Percentiles rank a stretch among this genome's conserved stretches.
Conservation (phyloP, 2,888 invertebrate genomes). For the Lasioglossum villosulum region DNA sequence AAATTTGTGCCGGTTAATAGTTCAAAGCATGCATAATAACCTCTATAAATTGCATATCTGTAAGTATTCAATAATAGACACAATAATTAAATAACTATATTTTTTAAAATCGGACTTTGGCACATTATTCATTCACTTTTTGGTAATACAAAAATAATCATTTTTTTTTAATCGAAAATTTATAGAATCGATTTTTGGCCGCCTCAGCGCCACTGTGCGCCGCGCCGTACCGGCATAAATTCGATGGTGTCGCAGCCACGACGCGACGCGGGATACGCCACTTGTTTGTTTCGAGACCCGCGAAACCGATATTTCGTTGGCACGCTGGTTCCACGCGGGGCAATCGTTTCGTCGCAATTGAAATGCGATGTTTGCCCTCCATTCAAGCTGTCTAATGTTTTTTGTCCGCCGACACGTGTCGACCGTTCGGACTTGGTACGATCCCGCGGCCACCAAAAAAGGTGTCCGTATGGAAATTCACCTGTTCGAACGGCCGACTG, state of each 20-base stretch:
- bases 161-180: too few relatives aligned
- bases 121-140: too few relatives aligned
- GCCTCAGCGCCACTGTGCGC: too few relatives aligned
- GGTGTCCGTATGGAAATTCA: constrained; percentile 45
- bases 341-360: constrained; percentile 66
- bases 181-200: too few relatives aligned
- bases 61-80: too few relatives aligned
- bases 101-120: too few relatives aligned
- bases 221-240: constrained; percentile 48
- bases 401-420: constrained; percentile 51
- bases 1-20: too few relatives aligned
- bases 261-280: constrained; percentile 53
- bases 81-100: too few relatives aligned
- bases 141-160: too few relatives aligned
- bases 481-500: constrained; percentile 20
- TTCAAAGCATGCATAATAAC: too few relatives aligned
- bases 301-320: constrained; percentile 56
- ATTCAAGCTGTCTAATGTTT: constrained; percentile 63
- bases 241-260: constrained; percentile 43
- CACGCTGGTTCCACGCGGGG: constrained; percentile 40
- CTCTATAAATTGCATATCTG: too few relatives aligned
- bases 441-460: constrained; percentile 18
- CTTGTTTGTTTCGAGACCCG: constrained; percentile 62
- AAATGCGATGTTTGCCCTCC: constrained; percentile 68
- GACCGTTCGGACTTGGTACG: constrained; percentile 6